These are phyloP conservation scores for Aleadryas rufinucha DNA, from an alignment of 2,113 vertebrate species.

Conservation along the genomic window DNA sequence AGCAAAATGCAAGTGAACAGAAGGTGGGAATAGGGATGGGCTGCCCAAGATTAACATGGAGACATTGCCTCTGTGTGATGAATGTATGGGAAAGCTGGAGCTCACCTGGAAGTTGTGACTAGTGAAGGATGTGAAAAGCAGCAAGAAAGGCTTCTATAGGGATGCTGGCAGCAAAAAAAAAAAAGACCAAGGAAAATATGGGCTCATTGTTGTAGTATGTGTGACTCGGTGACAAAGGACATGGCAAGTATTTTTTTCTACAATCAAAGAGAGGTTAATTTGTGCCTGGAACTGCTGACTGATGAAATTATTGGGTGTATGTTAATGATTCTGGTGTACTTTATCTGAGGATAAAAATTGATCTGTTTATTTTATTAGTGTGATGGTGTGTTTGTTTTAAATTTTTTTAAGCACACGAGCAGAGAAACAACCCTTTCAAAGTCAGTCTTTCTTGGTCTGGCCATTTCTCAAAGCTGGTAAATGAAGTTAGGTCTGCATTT, in stretches of 20 bases:
- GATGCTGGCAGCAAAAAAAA: not conserved
- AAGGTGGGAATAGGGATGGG: not conserved
- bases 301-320: not conserved
- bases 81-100: not conserved
- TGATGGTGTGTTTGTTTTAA: not conserved
- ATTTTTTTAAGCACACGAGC: not conserved
- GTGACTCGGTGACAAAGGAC: fast-evolving
- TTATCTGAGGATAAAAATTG: not conserved
- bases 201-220: not conserved
- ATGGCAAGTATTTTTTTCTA: not conserved
- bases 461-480: not conserved
- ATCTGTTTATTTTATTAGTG: not conserved
- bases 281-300: not conserved
- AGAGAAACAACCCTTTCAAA: not conserved
- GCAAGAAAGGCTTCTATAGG: not conserved
- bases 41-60: not conserved
- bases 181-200: not conserved
- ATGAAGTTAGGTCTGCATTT: not conserved
- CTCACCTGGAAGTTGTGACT: not conserved
- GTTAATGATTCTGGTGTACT: not conserved
- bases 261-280: not conserved
- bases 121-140: not conserved
- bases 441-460: not conserved
- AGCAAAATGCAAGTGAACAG: not conserved
- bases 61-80: not conserved